Evolutionary conservation across 1,140 invertebrate species (phyloP), one percentile per base, ranked within the genome.

Genomic region (Zaprionus ghesquierei): DNA sequence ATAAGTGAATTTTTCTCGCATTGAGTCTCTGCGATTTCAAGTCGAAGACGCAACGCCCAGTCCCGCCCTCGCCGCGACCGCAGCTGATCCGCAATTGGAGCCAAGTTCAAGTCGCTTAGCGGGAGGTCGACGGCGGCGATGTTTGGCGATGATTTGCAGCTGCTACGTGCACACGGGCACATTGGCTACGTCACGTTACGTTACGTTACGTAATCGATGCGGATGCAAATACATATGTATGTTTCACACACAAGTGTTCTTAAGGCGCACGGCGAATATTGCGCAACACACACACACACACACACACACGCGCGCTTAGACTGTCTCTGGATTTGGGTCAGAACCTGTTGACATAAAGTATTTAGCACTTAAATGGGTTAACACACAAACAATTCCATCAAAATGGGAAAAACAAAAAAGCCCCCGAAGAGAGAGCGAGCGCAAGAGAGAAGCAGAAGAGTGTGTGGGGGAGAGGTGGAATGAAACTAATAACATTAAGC

Each of bases 301-400:
- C n/a, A 38, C 4, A n/a, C 5, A 1, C 9, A 35, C 3, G 4
- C 9, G 13, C 33, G 15, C 35, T 5, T 0, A 41, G 13, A 15
- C 15, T 60, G 25, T 29, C 18, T 77, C 62, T 64, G 60, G 58
- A 79, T 82, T 82, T 87, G 84, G 82, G 82, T 87, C 79, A 89
- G 77, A 89, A 87, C 82, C 82, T 87, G 82, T 87, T 87, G 82
- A 89, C 84, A 87, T 64, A 54, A 68, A 64, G 55, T 41, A 69
- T 58, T 63, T 62, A 72, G 56, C 70, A 74, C 60, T 53, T 70
- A 80, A 81, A 81, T 81, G 75, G 79, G 79, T 84, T 72, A 72
- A 72, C 59, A 64, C 51, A 29, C 27, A 78, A 55, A 85, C 80
- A 84, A 82, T 79, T 76, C 72, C 64, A 79, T 79, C 66, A 74